These are phyloP conservation scores for Pollimyrus isidori DNA, from an alignment of 2,113 vertebrate species.

Conservation along the genomic window DNA sequence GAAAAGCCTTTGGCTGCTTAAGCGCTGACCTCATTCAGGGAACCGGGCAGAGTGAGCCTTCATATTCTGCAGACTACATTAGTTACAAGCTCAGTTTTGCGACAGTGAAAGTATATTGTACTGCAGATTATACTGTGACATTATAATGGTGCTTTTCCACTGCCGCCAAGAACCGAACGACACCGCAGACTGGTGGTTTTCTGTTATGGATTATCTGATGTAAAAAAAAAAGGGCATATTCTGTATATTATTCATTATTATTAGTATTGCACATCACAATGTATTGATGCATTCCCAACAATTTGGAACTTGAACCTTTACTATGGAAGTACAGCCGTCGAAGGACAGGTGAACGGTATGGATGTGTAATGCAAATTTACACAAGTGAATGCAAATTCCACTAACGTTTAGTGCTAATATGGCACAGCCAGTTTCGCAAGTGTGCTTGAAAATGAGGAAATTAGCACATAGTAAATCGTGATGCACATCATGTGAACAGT, in stretches of 20 bases:
- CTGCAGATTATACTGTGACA: not conserved
- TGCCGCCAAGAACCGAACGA: not conserved
- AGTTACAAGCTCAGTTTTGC: not conserved
- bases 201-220: not conserved
- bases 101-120: not conserved
- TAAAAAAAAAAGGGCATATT: not conserved
- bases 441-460: not conserved
- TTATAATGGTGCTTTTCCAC: not conserved
- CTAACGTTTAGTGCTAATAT: not conserved
- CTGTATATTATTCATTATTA: not conserved
- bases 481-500: not conserved
- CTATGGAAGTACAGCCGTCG: not conserved
- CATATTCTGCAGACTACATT: not conserved
- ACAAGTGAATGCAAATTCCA: not conserved
- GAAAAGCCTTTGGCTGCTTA: not conserved
- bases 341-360: not conserved
- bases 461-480: not conserved
- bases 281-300: not conserved
- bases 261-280: not conserved
- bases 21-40: not conserved
- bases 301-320: not conserved
- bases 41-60: not conserved
- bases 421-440: not conserved
- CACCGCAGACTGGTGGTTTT: not conserved
- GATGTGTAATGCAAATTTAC: not conserved